Conservation (phyloP, 2,888 invertebrate species). For the Platycheirus rosarum region DNA sequence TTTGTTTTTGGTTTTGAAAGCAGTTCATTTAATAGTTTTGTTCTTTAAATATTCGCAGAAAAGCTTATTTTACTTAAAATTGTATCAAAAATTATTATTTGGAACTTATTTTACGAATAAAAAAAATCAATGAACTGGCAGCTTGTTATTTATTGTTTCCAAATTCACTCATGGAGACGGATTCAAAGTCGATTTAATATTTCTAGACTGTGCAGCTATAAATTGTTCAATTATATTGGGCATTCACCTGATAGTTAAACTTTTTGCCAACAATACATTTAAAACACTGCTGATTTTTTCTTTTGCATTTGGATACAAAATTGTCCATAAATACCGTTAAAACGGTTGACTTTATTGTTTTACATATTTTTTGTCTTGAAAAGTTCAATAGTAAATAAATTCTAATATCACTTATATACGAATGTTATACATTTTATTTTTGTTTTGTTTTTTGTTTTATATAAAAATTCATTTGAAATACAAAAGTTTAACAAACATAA, state of each 20-base stretch:
- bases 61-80: conserved; percentile 26
- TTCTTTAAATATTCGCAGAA: conserved; percentile 11
- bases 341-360: not conserved
- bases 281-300: not conserved
- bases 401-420: conserved; percentile 70
- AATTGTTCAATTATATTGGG: conserved; percentile 35
- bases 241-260: not conserved
- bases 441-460: too few relatives aligned
- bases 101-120: conserved; percentile 44
- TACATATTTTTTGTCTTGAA: conserved; percentile 6
- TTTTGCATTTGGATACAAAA: conserved; percentile 13
- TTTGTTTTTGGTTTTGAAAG: conserved; percentile 35
- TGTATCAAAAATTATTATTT: conserved; percentile 44
- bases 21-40: conserved; percentile 44
- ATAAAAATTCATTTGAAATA: conserved; percentile 41
- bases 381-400: conserved; percentile 61
- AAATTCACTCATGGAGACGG: conserved; percentile 58
- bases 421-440: conserved; percentile 28
- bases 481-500: conserved; percentile 30
- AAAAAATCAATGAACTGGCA: conserved; percentile 53
- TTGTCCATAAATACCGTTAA: conserved; percentile 4
- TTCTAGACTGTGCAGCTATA: not conserved
- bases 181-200: conserved; percentile 9
- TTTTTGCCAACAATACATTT: conserved; percentile 1
- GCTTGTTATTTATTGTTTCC: conserved; percentile 60